Base-by-base conservation (phyloP, 2,113 vertebrate genomes). In the Tetraodon nigroviridis region DNA sequence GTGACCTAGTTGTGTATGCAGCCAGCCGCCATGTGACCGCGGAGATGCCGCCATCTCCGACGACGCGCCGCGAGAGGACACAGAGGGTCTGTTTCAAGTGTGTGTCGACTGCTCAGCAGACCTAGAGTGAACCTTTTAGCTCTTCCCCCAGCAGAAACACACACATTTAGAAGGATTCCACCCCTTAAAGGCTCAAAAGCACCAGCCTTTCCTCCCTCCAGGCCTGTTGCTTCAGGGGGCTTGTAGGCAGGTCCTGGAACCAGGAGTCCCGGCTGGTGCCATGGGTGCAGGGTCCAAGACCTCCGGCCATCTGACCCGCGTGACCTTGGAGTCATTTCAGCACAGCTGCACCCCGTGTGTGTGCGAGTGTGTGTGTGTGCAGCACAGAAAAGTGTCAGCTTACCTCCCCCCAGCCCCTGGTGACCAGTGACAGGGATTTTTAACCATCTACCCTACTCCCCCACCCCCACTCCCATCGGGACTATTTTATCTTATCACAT, bases 11-110 rank as follows among this genome's bases (percentile, higher is more conserved):
- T 83, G 58, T 75, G 68, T 70, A 64, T 74, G 61, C 81, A 84
- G 81, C 84, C 85, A 78, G 81, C 71, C 64, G 66, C 76, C 84
- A 80, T 86, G 82, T 86, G 85, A 85, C 78, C 69, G 46, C 56
- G 55, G 64, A 74, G 78, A 81, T 74, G 72, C 79, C 79, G 80
- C 69, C 67, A 48, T 69, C 73, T 73, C 72, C 21, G 61, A 80
- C 71, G 73, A 74, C 42, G 16, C 59, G 75, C 24, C 67, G 41
- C 24, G 64, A 59, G 63, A 70, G 55, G 66, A 78, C 59, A 84
- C 69, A 85, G 69, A 58, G 49, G 50, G 59, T 59, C 75, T 73
- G 71, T 76, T 77, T 14, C 10, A 37, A 37, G 32, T 37, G 32
- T 32, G 29, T 37, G 32, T 37, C 12, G 32, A 37, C 8, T 11